These are phyloP conservation scores for Agrilus cyanescens DNA, from an alignment of 2,888 invertebrate species.

Conservation along the genomic window DNA sequence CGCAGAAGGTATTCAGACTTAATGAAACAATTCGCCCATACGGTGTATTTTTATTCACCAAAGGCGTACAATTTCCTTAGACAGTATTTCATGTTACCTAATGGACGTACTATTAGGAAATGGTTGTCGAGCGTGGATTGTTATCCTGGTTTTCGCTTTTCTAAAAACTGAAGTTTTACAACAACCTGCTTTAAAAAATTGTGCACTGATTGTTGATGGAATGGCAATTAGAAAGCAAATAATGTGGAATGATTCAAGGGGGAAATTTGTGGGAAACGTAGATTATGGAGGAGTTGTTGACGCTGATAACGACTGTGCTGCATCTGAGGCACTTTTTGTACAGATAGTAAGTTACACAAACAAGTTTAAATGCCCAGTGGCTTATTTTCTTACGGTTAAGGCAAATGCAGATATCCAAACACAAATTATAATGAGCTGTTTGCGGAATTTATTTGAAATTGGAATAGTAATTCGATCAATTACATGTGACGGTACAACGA, in stretches of 20 bases:
- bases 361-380: constrained; percentile 10
- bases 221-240: constrained; percentile 8
- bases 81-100: constrained; percentile 5
- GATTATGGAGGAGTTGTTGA: constrained; percentile 8
- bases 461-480: constrained; percentile 8
- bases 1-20: neutral
- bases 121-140: constrained; percentile 6
- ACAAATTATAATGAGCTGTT: constrained; percentile 7
- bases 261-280: constrained; percentile 5
- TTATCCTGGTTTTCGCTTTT: constrained; percentile 3
- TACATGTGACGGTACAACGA: constrained; percentile 9
- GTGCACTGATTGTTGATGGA: constrained; percentile 3
- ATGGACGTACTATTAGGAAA: constrained; percentile 6
- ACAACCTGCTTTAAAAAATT: neutral
- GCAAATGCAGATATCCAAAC: constrained; percentile 8
- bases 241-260: constrained; percentile 3
- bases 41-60: constrained; percentile 8
- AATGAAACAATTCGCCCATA: no score
- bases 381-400: constrained; percentile 9
- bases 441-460: constrained; percentile 7
- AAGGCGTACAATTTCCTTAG: constrained; percentile 6
- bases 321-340: constrained; percentile 8
- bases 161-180: constrained; percentile 3
- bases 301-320: constrained; percentile 3
- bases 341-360: constrained; percentile 10